These are phyloP conservation scores for Linnaemya vulpina DNA, from an alignment of 2,888 invertebrate genomes.

Conservation along the genomic window DNA sequence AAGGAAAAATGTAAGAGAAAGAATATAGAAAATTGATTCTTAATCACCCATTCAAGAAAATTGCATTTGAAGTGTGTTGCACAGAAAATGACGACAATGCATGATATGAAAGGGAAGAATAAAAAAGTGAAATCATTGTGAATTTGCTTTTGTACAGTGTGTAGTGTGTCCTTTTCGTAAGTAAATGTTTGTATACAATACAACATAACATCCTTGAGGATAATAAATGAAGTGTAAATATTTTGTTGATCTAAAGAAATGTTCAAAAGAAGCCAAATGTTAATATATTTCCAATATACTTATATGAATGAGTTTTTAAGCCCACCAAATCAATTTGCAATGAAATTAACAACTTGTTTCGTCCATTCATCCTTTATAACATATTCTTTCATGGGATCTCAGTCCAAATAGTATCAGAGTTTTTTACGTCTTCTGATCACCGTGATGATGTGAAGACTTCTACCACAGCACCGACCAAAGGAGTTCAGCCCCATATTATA, in stretches of 20 bases:
- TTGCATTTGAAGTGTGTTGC: slow-evolving; percentile 69
- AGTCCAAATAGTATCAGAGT: too few relatives aligned
- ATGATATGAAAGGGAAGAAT: slow-evolving; percentile 46
- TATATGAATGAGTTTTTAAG: neutral
- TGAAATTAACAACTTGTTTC: too few relatives aligned
- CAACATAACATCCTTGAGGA: slow-evolving; percentile 68
- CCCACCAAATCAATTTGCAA: too few relatives aligned
- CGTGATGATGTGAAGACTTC: too few relatives aligned
- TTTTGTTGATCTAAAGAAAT: slow-evolving; percentile 54
- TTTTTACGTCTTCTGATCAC: too few relatives aligned
- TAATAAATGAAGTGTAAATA: slow-evolving; percentile 72
- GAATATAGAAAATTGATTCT: slow-evolving; percentile 70
- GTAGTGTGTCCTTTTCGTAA: slow-evolving; percentile 56
- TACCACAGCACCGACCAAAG: too few relatives aligned
- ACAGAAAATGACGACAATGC: slow-evolving; percentile 57
- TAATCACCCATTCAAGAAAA: slow-evolving; percentile 72
- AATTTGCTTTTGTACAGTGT: slow-evolving; percentile 47
- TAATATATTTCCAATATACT: neutral
- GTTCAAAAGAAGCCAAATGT: slow-evolving; percentile 17
- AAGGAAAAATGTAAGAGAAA: slow-evolving; percentile 9
- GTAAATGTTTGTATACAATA: slow-evolving; percentile 55
- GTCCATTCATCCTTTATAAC: too few relatives aligned
- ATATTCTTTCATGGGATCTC: too few relatives aligned
- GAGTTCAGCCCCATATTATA: too few relatives aligned
- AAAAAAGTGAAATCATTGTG: slow-evolving; percentile 48